These are phyloP conservation scores for Drosophila dunni DNA, from an alignment of 1,140 invertebrate species.

Conservation along the genomic window DNA sequence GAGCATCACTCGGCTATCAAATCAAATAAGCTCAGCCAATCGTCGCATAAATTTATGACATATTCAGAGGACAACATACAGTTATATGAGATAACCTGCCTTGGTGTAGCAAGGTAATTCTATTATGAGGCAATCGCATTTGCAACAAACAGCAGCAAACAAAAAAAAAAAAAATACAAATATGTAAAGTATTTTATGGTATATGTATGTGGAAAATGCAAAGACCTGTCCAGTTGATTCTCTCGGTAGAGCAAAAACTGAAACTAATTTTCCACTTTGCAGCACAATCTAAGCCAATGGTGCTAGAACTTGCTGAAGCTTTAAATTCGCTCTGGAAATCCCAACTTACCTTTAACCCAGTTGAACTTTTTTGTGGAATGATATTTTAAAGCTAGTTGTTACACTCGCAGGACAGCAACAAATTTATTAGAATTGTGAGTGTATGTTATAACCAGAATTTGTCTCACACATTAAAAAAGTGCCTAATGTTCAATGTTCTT, in stretches of 20 bases:
- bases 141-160: slow-evolving; percentile 36
- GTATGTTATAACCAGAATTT: slow-evolving; percentile 2
- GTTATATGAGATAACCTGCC: not conserved
- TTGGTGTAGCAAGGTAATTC: slow-evolving; percentile 59
- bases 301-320: slow-evolving; percentile 12
- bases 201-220: slow-evolving; percentile 20
- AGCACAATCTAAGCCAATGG: slow-evolving; percentile 56
- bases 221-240: slow-evolving; percentile 24
- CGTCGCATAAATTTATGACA: slow-evolving; percentile 76
- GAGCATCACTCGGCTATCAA: slow-evolving; percentile 46
- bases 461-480: not conserved
- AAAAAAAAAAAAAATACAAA: slow-evolving; percentile 6
- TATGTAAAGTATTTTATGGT: slow-evolving; percentile 12
- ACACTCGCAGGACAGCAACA: not conserved
- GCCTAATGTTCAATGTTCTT: not conserved
- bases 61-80: slow-evolving; percentile 47
- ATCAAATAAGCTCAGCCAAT: slow-evolving; percentile 78
- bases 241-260: slow-evolving; percentile 30
- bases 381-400: too few species aligned
- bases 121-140: slow-evolving; percentile 70
- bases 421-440: not conserved
- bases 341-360: too few species aligned
- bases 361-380: too few species aligned
- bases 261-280: slow-evolving; percentile 68
- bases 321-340: slow-evolving; percentile 19